Base-by-base conservation (phyloP, 1,140 invertebrate genomes). In the Orussus abietinus region DNA sequence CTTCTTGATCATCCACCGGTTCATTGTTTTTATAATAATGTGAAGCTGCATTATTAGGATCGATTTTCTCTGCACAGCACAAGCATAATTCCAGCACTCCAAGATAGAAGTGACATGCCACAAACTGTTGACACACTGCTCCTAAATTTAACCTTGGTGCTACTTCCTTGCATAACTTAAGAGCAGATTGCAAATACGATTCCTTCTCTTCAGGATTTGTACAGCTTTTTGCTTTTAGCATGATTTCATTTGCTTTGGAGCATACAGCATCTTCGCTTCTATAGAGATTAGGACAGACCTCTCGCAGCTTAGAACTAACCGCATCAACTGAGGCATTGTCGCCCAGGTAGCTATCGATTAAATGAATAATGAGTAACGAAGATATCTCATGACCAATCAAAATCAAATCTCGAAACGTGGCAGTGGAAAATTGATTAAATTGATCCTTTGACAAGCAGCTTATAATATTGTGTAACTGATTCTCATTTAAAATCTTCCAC, bases 281-380 rank as follows among this genome's bases (percentile, higher is more conserved):
- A 60, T 96, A 99, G 1, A 99, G 76, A 55, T 86, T 88, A 0
- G 96, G 96, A 66, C 96, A 98, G 0, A 94, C 77, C 61, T 95
- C 85, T 34, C 94, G 75, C n/a, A 99, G 72, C 66, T 86, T 86
- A 11, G 77, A 72, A 45, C 90, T 96, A 21, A 98, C 91, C 0
- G 88, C 82, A 67, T 95, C 90, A 1, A 96, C 90, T 3, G 89
- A 90, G 1, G 95, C 92, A 70, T 95, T 94, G 65, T 99, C 96
- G 38, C 87, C 86, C 1, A 98, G 76, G 69, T 98, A 99, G 40
- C 87, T 77, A 45, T 86, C 84, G 20, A 92, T 86, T 3, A 92
- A 66, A 17, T 82, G 78, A 20, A 85, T 82, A 15, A 92, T 86
- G 3, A 92, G 67, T 35, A 83, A 58, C 9, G 81, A 81, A 38